A percentile compares a stretch with the other conserved stretches of the same genome.
These are phyloP conservation scores for Peromyscus melanophrys DNA, from an alignment of 2,797 vertebrate species.

Conservation along the genomic window DNA sequence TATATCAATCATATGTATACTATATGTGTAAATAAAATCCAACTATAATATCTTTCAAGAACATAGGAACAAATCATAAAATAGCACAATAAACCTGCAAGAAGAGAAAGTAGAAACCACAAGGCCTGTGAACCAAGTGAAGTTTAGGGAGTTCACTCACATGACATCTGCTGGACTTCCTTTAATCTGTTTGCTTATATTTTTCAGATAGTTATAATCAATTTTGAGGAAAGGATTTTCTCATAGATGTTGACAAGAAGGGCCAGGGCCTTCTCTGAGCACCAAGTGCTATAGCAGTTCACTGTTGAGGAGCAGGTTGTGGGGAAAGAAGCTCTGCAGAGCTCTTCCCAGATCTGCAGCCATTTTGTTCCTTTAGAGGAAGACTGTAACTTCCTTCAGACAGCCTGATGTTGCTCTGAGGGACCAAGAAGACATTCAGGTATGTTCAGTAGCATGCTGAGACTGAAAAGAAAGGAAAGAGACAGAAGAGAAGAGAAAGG, in stretches of 20 bases:
- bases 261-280: neutral
- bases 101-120: neutral
- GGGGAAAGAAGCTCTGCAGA: neutral
- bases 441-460: neutral
- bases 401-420: no score
- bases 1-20: neutral
- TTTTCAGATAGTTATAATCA: slow-evolving; percentile 42
- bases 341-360: neutral
- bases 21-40: neutral
- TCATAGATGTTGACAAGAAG: neutral
- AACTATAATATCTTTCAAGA: neutral
- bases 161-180: neutral
- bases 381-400: neutral
- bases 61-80: neutral
- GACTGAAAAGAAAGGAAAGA: neutral
- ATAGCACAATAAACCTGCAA: slow-evolving; percentile 20
- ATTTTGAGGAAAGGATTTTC: slow-evolving; percentile 27
- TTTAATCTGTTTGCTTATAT: slow-evolving; percentile 41
- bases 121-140: neutral
- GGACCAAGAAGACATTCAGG: neutral
- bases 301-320: neutral
- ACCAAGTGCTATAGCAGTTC: neutral
- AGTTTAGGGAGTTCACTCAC: neutral
- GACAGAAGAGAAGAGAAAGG: neutral
- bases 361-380: neutral